Evolutionary conservation across 2,113 vertebrate species (phyloP), one percentile per base, ranked within the genome.

Genomic region (Chloropsis cyanopogon): DNA sequence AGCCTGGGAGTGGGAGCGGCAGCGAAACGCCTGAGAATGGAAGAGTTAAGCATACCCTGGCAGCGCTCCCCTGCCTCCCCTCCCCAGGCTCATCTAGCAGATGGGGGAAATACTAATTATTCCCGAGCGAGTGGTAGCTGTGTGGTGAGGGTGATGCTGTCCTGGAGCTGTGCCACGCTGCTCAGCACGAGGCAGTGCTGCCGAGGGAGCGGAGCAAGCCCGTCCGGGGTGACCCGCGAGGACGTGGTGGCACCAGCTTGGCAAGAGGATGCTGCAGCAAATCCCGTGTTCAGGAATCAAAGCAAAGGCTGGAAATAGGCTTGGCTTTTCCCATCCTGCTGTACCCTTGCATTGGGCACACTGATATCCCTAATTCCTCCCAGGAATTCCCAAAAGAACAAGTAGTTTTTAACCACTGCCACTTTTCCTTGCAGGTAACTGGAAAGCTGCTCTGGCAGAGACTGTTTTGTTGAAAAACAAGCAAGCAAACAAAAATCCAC

Each of bases 61-160:
- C 95, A 94, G 87, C 21, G 0, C 56, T 91, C 61, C 92, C 52
- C 60, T 63, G 65, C 78, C 78, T 79, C 70, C 87, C 84, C 89
- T 92, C 83, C 63, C 73, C 35, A 6, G 5, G 75, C 86, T 94
- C n/a, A 92, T 89, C 89, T 60, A 96, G 77, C 95, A 97, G 95
- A 96, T 97, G 96, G 95, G 93, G 92, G 56, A 95, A 88, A 84
- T 63, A 95, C 83, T 95, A 94, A 96, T 95, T 95, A 96, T 91
- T 76, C 83, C 80, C 49, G 14, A 95, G 86, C 16, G 88, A 70
- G 64, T 16, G 11, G 93, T 81, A 84, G 91, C 83, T 75, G 88
- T 82, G 88, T 10, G 3, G 26, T 14, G 80, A 60, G 80, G 91
- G 94, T 1, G 65, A 91, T 82, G 93, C 81, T 25, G 54, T 35